Evolutionary conservation across 2,888 invertebrate species (phyloP).

Genomic region (Lamellibrachia columna): DNA sequence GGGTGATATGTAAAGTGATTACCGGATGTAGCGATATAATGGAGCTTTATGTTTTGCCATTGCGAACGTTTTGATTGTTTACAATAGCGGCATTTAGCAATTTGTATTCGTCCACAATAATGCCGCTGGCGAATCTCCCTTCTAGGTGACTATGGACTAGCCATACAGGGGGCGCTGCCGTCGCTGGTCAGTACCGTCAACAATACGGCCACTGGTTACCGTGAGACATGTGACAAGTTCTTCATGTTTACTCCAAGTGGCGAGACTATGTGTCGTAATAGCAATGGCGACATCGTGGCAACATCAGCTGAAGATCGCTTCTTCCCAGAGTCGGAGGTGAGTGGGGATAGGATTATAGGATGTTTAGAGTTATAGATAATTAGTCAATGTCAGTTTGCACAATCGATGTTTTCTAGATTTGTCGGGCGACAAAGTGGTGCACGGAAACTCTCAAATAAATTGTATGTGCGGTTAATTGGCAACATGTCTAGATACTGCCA

Average conservation of each 20-base stretch:
- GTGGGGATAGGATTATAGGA: neutral
- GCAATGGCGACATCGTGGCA: conserved; percentile 24
- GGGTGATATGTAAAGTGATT: too few relatives aligned
- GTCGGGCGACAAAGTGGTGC: too few relatives aligned
- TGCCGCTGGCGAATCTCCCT: neutral
- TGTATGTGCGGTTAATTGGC: too few relatives aligned
- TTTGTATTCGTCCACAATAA: neutral
- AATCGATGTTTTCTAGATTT: too few relatives aligned
- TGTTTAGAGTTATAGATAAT: neutral
- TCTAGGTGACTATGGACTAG: conserved; percentile 33
- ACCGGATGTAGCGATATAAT: too few relatives aligned
- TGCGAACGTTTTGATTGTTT: neutral
- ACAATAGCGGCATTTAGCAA: neutral
- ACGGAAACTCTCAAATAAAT: too few relatives aligned
- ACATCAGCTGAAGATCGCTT: conserved; percentile 17
- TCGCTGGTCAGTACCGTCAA: conserved; percentile 25
- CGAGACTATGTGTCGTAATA: conserved; percentile 30
- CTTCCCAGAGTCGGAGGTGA: neutral
- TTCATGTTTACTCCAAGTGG: conserved; percentile 34
- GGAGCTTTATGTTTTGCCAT: neutral
- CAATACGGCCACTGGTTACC: conserved; percentile 22
- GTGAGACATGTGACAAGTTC: conserved; percentile 30
- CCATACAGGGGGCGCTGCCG: conserved; percentile 32
- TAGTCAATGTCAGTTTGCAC: too few relatives aligned
- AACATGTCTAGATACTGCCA: too few relatives aligned